Base-by-base conservation (phyloP, 2,113 vertebrate species). In the Oxyura jamaicensis region DNA sequence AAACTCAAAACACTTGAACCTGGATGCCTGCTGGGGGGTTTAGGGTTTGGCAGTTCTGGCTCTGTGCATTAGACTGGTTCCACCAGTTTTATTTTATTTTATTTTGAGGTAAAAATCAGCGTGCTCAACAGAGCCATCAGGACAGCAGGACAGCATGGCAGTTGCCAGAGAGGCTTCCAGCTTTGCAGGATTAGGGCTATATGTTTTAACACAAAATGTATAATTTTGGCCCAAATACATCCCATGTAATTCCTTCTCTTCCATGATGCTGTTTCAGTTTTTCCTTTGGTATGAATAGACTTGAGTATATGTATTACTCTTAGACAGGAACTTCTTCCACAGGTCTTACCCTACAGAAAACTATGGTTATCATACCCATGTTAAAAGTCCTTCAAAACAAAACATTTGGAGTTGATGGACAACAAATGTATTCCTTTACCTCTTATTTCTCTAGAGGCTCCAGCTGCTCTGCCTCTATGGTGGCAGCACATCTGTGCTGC, bases 371-470 rank as follows among this genome's bases (percentile, higher is more conserved):
- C 5, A 8, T 41, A 85, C 31, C 74, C 16, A 81, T 12, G 42
- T 84, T 96, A 35, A 80, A 83, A 90, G 67, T 44, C 65, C 35
- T 94, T 73, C 23, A 41, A 74, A 89, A 76, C 3, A 42, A 83
- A 92, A 90, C 17, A 68, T 29, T n/a, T 83, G 46, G 25, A 72
- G 19, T 13, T 86, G 68, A 67, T 8, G 36, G 53, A 72, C 50
- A 78, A 6, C 3, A 0, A 39, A 33, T 26, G 16, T 73, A 62
- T 48, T 69, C n/a, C 44, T 48, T 39, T 60, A 21, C 6, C 33
- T 93, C 22, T 63, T 71, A 23, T 39, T 59, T 33, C 48, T 56
- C 25, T 77, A 41, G 72, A 7, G 25, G 39, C 53, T 91, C 48
- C 67, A 88, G 76, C 33, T 93, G 60, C 55, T 69, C 52, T 69